Evolutionary conservation across 1,140 invertebrate genomes (phyloP).

Genomic region (Meloidogyne floridensis): DNA sequence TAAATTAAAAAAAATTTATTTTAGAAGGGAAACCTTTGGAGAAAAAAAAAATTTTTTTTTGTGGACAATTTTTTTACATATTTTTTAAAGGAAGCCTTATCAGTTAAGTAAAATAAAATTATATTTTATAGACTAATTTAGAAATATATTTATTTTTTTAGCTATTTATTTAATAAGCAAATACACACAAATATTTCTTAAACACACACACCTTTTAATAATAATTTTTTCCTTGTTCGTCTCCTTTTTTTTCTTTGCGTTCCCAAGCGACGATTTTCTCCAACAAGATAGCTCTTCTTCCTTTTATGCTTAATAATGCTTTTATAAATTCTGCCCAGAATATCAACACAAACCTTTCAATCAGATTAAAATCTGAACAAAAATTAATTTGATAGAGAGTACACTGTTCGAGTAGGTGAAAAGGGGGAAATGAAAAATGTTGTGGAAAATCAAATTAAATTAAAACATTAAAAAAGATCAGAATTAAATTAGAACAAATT

Average conservation of each 20-base stretch:
- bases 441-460: too few relatives aligned
- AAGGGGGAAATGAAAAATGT: too few relatives aligned
- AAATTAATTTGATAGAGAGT: too few relatives aligned
- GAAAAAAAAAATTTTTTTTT: not conserved
- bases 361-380: too few relatives aligned
- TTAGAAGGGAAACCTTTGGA: too few relatives aligned
- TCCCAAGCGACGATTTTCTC: not conserved
- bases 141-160: not conserved
- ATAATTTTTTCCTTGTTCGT: not conserved
- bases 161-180: not conserved
- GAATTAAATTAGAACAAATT: not conserved
- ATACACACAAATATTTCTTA: not conserved
- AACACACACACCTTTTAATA: not conserved
- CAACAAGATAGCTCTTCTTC: not conserved
- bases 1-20: too few relatives aligned
- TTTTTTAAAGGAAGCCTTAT: not conserved
- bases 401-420: too few relatives aligned
- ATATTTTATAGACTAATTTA: too few relatives aligned
- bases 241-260: not conserved
- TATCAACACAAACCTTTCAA: not conserved
- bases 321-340: not conserved
- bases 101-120: not conserved
- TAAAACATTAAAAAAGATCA: too few relatives aligned
- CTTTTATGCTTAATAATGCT: conserved; percentile 3
- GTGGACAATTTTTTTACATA: not conserved